phyloP scores from a whole-genome alignment of 2,113 vertebrate genomes.

The Neolamprologus devosi region DNA sequence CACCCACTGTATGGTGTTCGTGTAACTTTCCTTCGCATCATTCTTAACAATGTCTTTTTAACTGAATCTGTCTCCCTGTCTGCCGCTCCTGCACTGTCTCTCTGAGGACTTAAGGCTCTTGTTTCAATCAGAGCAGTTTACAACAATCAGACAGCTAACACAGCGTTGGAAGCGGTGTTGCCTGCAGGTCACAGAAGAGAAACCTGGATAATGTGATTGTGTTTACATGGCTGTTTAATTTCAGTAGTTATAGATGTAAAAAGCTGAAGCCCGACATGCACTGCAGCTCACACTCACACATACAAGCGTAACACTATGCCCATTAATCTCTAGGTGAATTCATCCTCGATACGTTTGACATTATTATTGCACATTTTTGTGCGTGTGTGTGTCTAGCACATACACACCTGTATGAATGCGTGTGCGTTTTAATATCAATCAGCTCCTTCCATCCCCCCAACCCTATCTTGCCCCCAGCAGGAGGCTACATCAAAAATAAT shows the following conservation, averaged over 20 bases:
- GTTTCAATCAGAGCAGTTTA: constrained; percentile 15
- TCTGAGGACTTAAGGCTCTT: neutral
- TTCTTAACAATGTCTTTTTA: neutral
- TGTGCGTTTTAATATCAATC: constrained; percentile 42
- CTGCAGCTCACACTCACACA: neutral
- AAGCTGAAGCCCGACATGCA: neutral
- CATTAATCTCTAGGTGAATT: neutral
- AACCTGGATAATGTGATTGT: constrained; percentile 2
- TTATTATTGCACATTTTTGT: neutral
- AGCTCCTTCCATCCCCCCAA: neutral
- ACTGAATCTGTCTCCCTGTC: neutral
- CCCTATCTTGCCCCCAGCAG: neutral
- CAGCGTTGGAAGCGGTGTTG: neutral
- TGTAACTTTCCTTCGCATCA: neutral
- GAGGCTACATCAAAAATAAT: constrained; percentile 16
- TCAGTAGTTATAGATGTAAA: neutral
- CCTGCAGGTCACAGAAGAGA: neutral
- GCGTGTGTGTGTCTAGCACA: neutral
- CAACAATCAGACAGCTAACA: neutral
- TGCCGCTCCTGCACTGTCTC: neutral
- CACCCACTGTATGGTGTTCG: neutral
- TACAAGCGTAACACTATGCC: neutral
- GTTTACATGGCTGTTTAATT: neutral
- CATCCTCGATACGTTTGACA: neutral
- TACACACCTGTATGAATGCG: neutral